Percentiles rank a stretch among this genome's conserved stretches.
Evolutionary conservation across 2,888 invertebrate genomes (phyloP).

Genomic region (Bimastos eiseni): DNA sequence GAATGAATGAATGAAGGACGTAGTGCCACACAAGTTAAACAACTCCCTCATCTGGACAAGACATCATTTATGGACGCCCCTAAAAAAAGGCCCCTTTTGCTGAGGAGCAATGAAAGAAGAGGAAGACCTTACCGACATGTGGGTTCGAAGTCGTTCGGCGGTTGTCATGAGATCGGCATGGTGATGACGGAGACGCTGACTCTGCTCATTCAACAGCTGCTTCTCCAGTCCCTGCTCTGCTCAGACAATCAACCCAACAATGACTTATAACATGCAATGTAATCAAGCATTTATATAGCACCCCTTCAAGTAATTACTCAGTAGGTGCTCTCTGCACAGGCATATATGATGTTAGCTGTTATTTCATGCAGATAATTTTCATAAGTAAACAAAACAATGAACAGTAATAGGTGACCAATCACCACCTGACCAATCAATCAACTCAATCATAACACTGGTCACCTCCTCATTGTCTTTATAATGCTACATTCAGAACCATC

Average conservation of each 20-base stretch:
- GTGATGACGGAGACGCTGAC: neutral
- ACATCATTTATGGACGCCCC: too few relatives aligned
- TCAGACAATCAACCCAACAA: neutral
- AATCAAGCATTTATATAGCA: too few relatives aligned
- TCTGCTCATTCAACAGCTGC: constrained; percentile 24
- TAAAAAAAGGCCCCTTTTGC: too few relatives aligned
- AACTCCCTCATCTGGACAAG: too few relatives aligned
- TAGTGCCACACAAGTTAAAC: too few relatives aligned
- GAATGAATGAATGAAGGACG: too few relatives aligned
- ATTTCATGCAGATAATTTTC: too few relatives aligned
- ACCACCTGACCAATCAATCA: neutral
- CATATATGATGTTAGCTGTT: too few relatives aligned
- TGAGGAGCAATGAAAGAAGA: neutral
- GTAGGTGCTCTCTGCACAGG: too few relatives aligned
- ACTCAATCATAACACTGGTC: neutral
- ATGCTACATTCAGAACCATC: neutral
- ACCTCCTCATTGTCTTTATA: neutral
- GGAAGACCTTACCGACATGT: neutral
- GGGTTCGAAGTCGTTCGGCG: constrained; percentile 17
- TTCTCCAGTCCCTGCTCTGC: constrained; percentile 20
- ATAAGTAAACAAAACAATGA: neutral
- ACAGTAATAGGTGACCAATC: neutral
- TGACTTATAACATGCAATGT: too few relatives aligned
- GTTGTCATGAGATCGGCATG: constrained; percentile 9
- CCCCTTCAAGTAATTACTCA: too few relatives aligned